Evolutionary conservation across 2,888 invertebrate genomes (phyloP).

Genomic region (Monoplex corrugatus): DNA sequence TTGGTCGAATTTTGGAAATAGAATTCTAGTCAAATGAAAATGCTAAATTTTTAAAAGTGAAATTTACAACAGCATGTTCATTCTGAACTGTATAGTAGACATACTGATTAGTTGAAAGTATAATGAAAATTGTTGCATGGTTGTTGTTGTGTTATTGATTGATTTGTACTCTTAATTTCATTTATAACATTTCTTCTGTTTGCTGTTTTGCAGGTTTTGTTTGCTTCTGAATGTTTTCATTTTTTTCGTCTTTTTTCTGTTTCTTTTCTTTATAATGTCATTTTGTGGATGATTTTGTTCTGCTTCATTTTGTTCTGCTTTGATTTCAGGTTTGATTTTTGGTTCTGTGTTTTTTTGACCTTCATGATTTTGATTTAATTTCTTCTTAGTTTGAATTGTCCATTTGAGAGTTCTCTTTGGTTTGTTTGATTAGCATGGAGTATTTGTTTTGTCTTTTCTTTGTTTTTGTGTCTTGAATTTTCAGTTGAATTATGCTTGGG

Average conservation of each 20-base stretch:
- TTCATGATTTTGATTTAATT: neutral
- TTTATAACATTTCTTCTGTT: neutral
- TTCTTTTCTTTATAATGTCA: neutral
- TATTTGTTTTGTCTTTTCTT: neutral
- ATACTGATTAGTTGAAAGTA: too few relatives aligned
- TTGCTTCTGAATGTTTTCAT: slow-evolving; percentile 10
- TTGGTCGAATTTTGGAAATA: too few relatives aligned
- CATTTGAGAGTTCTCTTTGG: too few relatives aligned
- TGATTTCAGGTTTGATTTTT: neutral
- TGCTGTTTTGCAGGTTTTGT: slow-evolving; percentile 38
- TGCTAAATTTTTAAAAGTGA: too few relatives aligned
- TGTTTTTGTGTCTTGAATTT: neutral
- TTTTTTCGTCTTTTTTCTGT: neutral
- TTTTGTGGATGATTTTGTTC: neutral
- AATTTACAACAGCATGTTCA: too few relatives aligned
- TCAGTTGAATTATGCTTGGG: neutral
- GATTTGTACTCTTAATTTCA: neutral
- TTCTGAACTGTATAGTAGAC: too few relatives aligned
- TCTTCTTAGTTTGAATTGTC: neutral
- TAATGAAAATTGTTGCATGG: slow-evolving; percentile 18
- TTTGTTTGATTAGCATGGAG: neutral
- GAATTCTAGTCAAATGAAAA: too few relatives aligned
- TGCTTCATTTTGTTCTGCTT: neutral
- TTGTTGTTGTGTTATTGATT: neutral
- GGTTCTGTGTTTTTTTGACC: neutral